Conservation (phyloP, 2,888 invertebrate genomes). For the Aphodius sticticus region DNA sequence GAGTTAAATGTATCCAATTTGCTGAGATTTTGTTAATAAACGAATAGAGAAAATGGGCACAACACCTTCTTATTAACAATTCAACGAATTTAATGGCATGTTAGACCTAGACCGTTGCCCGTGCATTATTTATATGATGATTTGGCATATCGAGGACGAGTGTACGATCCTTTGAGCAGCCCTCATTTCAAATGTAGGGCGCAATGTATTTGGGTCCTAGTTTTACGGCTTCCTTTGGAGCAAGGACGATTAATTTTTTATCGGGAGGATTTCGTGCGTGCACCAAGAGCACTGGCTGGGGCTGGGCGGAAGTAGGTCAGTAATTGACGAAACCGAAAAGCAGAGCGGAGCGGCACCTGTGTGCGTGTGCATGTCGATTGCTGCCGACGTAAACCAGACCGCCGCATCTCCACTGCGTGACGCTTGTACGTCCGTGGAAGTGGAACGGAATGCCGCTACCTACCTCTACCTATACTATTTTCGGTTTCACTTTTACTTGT, state of each 20-base stretch:
- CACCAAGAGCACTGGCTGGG: not conserved
- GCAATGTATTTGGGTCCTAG: too few species aligned
- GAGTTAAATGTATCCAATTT: too few species aligned
- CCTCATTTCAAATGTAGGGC: too few species aligned
- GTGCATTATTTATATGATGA: too few species aligned
- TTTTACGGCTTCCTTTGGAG: not conserved
- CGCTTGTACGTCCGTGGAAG: not conserved
- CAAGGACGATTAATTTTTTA: not conserved
- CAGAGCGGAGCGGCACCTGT: not conserved
- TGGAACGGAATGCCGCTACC: not conserved
- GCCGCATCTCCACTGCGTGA: not conserved
- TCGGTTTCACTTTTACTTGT: not conserved
- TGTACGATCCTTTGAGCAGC: too few species aligned
- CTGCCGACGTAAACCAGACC: not conserved
- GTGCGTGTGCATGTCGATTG: not conserved
- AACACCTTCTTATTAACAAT: too few species aligned
- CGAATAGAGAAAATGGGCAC: too few species aligned
- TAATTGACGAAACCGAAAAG: constrained; percentile 4
- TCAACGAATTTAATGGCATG: too few species aligned
- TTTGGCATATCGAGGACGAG: too few species aligned
- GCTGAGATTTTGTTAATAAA: too few species aligned
- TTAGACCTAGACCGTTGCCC: too few species aligned
- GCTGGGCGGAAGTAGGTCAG: not conserved
- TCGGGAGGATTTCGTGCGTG: not conserved
- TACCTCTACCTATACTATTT: not conserved